These are phyloP conservation scores for Sylvilagus floridanus DNA, from an alignment of 2,797 vertebrate species.

Conservation along the genomic window DNA sequence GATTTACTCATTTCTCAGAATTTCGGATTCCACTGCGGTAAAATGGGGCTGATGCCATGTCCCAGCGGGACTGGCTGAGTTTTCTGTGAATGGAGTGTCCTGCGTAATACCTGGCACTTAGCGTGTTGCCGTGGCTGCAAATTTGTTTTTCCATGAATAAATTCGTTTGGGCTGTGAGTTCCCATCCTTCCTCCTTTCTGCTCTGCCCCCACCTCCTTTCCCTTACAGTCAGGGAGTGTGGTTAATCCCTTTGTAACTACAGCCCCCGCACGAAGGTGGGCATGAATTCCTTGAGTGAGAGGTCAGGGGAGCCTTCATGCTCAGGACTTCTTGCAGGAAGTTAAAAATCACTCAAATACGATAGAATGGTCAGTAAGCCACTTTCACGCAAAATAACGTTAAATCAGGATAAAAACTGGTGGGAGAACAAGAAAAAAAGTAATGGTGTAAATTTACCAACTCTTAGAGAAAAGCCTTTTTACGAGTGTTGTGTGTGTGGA, in stretches of 20 bases:
- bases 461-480: conserved; percentile 7
- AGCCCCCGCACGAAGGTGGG: neutral
- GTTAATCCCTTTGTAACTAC: neutral
- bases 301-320: neutral
- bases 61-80: neutral
- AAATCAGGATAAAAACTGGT: neutral
- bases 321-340: neutral
- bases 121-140: no score
- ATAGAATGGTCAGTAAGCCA: neutral
- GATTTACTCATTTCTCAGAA: neutral
- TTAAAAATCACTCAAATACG: conserved; percentile 15
- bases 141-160: no score
- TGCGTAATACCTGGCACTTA: no score
- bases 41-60: neutral
- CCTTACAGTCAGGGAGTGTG: neutral
- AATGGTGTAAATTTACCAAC: neutral
- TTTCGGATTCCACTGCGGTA: neutral
- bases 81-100: neutral
- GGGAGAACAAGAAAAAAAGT: neutral
- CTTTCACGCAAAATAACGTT: neutral
- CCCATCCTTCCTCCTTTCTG: no score
- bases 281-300: neutral
- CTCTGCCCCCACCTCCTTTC: no score
- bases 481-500: neutral
- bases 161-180: no score